Evolutionary conservation across 2,888 invertebrate species (phyloP), one percentile per base, ranked within the genome.

Genomic region (Penaeus monodon): DNA sequence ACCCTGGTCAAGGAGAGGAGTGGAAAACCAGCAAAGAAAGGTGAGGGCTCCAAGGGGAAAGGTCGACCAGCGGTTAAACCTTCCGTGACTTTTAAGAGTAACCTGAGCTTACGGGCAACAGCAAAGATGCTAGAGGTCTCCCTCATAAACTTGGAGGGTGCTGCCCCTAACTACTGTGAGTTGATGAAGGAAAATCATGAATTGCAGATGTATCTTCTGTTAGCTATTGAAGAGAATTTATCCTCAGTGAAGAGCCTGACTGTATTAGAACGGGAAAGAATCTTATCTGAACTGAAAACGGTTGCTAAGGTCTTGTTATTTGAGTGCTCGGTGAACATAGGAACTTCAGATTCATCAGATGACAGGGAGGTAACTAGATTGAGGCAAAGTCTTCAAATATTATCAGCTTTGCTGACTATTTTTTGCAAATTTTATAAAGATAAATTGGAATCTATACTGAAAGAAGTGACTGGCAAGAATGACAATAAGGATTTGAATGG

Each of bases 391-490:
- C 65, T 89, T 10, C 76, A 63, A 22, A 68, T 88, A 65, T 65
- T 89, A 63, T 66, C 80, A 22, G 27, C 88, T 33, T 68, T 89
- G n/a, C 74, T 89, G 24, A 78, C 65, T 7, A 70, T 70, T 20
- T 89, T 88, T 49, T 76, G 63, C 44, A 86, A 77, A 68, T 82
- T 78, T 33, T 88, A 87, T 81, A 81, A 80, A 7, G 80, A 86
- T 49, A 89, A 87, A 84, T 68, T 89, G 49, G 81, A 85, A 70
- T 64, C 83, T 63, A 82, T 89, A 27, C 73, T 88, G 49, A 88
- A 78, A 70, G 89, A 89, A n/a, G 27, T 89, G 29, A 77, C 85
- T n/a, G 84, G 73, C 63, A 88, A 86, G 49, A 86, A 79, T 57
- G 85, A 88, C n/a, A 57, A 74, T 8, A 86, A 84, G 29, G 84